Percentiles rank a stretch among this genome's conserved stretches.
Evolutionary conservation across 2,797 vertebrate species (phyloP).

Genomic region (Leontocebus nigricollis): DNA sequence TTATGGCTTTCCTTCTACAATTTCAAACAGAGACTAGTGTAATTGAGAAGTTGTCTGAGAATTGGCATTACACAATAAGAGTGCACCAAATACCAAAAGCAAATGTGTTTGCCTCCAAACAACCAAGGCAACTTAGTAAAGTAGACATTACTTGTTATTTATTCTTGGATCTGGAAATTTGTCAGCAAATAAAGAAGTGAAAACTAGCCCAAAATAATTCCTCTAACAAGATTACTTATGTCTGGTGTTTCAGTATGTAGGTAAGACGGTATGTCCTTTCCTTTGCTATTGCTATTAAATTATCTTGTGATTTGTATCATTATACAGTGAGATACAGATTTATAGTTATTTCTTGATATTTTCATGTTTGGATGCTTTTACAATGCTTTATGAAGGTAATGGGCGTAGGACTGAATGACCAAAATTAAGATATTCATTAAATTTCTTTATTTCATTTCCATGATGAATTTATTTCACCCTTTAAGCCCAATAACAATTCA

Average conservation of each 20-base stretch:
- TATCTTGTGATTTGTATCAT: background rate
- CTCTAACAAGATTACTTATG: background rate
- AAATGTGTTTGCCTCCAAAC: background rate
- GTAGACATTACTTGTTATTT: background rate
- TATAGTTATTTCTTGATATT: background rate
- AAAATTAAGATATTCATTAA: background rate
- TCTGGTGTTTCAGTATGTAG: background rate
- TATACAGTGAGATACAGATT: background rate
- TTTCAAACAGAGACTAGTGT: background rate
- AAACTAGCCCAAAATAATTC: background rate
- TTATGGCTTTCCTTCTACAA: background rate
- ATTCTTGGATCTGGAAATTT: background rate
- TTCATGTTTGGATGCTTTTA: background rate
- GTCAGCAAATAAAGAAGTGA: background rate
- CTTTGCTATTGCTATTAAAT: background rate
- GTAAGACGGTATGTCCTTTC: background rate
- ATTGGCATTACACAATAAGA: background rate
- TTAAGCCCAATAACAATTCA: background rate
- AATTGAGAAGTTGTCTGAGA: background rate
- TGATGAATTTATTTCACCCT: background rate
- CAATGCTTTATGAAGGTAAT: background rate
- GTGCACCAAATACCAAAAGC: background rate
- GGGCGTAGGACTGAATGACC: background rate
- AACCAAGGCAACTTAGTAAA: background rate
- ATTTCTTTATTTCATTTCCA: background rate